These are phyloP conservation scores for Fukomys damarensis DNA, from an alignment of 2,113 vertebrate species.

Conservation along the genomic window DNA sequence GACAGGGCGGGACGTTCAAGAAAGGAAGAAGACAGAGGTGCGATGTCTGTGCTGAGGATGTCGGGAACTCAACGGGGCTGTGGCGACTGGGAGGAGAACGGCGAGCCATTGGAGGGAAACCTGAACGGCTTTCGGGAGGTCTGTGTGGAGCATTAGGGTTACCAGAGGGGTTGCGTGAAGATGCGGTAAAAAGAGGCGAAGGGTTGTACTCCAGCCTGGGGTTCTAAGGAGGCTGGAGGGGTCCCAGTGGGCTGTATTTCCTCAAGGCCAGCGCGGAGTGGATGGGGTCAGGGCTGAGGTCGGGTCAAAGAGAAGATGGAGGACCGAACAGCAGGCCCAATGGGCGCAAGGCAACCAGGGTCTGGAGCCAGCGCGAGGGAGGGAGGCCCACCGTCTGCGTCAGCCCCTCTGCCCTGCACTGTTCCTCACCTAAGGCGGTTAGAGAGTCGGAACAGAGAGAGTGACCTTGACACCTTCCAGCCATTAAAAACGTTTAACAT, in stretches of 20 bases:
- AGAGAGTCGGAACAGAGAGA: background rate
- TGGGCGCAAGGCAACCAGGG: background rate
- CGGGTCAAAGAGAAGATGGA: background rate
- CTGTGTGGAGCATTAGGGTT: background rate
- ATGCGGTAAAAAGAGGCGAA: background rate
- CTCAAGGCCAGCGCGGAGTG: background rate
- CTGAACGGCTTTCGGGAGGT: background rate
- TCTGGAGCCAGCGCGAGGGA: background rate
- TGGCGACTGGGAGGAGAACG: no score
- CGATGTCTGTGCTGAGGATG: no score
- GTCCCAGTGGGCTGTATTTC: background rate
- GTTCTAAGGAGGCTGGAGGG: background rate
- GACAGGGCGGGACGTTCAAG: no score
- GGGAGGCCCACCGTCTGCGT: no score
- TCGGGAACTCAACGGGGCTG: no score
- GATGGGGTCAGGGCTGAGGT: background rate
- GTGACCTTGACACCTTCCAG: background rate
- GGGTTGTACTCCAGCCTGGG: background rate
- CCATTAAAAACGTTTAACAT: background rate
- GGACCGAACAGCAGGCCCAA: background rate
- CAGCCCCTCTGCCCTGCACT: background rate
- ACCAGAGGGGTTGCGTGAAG: background rate
- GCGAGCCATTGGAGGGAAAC: background rate
- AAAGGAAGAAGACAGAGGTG: no score
- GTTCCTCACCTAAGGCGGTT: slow-evolving; percentile 55